phyloP scores from a whole-genome alignment of 2,888 invertebrate genomes.

The Stenolophus ochropezus region DNA sequence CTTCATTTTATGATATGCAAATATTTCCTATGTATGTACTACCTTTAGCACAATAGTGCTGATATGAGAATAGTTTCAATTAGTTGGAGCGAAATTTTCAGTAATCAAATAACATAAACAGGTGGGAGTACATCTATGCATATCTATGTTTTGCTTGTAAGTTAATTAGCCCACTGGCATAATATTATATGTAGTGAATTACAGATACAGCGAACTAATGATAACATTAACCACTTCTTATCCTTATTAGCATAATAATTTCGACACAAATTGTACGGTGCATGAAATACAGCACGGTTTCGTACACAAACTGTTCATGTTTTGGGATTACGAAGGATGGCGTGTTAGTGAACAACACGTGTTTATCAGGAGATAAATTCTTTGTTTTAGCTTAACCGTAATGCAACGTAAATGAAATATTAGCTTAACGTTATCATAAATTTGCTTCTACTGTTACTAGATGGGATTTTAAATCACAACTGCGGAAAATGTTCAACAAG shows the following conservation, averaged over 20 bases:
- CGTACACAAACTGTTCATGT: background rate
- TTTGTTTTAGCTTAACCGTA: background rate
- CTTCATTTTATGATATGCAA: too few relatives aligned
- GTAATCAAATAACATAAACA: background rate
- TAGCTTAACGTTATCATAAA: background rate
- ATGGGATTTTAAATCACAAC: background rate
- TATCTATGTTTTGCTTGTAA: slow-evolving; percentile 9
- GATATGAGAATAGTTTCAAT: background rate
- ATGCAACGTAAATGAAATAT: background rate
- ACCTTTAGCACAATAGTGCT: background rate
- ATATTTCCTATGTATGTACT: background rate
- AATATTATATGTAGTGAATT: slow-evolving; percentile 38
- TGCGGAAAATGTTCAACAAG: too few relatives aligned
- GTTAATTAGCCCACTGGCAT: slow-evolving; percentile 15
- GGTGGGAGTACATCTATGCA: background rate
- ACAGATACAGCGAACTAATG: slow-evolving; percentile 43
- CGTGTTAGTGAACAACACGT: background rate
- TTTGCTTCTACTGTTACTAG: too few relatives aligned
- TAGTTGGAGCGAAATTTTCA: background rate
- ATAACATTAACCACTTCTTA: slow-evolving; percentile 54
- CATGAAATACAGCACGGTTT: background rate
- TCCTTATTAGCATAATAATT: slow-evolving; percentile 53
- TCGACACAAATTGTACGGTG: background rate
- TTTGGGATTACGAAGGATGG: background rate
- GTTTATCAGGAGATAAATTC: background rate